These are phyloP conservation scores for Cantharis lateralis DNA, from an alignment of 2,888 invertebrate species.

Conservation along the genomic window DNA sequence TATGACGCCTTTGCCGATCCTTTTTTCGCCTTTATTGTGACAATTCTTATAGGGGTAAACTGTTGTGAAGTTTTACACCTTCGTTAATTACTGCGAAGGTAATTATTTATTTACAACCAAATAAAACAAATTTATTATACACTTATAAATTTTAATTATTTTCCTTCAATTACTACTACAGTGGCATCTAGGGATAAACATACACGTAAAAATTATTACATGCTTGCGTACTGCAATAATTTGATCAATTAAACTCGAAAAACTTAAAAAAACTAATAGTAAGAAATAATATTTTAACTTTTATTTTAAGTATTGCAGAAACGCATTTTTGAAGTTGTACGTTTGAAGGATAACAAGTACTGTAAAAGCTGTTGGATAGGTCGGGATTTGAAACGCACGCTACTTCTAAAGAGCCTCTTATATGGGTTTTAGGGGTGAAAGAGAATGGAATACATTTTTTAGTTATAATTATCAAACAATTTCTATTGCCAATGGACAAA, in stretches of 20 bases:
- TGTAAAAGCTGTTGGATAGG: conserved; percentile 33
- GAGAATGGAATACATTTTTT: conserved; percentile 33
- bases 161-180: background rate
- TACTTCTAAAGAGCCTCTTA: conserved; percentile 25
- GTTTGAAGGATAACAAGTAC: conserved; percentile 17
- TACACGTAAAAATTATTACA: background rate
- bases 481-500: background rate
- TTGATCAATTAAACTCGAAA: background rate
- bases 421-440: conserved; percentile 26
- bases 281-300: background rate
- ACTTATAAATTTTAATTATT: background rate
- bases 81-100: conserved; percentile 14
- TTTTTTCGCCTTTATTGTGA: conserved; percentile 40
- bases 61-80: conserved; percentile 18
- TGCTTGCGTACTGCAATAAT: background rate
- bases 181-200: background rate
- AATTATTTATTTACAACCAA: background rate
- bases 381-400: conserved; percentile 33
- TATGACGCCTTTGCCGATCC: conserved; percentile 41
- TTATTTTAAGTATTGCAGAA: background rate
- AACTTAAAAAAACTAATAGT: background rate
- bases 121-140: background rate
- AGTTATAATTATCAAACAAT: conserved; percentile 2
- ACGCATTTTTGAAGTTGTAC: conserved; percentile 4
- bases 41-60: conserved; percentile 34